These are phyloP conservation scores for Passerina amoena DNA, from an alignment of 2,113 vertebrate species.

Conservation along the genomic window DNA sequence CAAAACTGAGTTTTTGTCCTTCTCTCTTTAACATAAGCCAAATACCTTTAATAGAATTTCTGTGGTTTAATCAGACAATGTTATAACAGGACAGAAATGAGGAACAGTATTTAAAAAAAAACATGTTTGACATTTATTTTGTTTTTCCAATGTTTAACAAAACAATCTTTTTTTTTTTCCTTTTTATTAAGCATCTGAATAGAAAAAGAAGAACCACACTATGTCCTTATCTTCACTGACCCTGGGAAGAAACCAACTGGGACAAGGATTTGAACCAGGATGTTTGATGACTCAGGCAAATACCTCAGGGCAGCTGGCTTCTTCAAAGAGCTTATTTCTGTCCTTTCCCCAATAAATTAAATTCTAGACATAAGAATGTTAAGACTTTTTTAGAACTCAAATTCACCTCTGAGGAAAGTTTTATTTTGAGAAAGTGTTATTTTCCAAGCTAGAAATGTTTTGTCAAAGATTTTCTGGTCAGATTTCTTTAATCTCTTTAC, in stretches of 20 bases:
- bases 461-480: background rate
- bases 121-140: background rate
- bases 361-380: background rate
- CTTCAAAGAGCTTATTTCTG: background rate
- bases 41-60: background rate
- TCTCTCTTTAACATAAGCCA: background rate
- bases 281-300: background rate
- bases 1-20: background rate
- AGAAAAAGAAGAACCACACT: background rate
- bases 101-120: background rate
- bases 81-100: background rate
- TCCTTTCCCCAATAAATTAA: background rate
- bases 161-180: fast-evolving
- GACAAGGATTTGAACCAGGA: background rate
- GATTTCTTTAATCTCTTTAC: background rate
- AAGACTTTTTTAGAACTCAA: background rate
- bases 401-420: background rate
- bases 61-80: background rate
- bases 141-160: background rate
- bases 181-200: background rate
- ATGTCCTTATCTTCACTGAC: background rate
- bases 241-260: background rate
- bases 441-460: background rate
- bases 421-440: background rate
- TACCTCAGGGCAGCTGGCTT: background rate